These are phyloP conservation scores for Oenanthe oenanthe DNA, from an alignment of 2,113 vertebrate genomes.

Conservation along the genomic window DNA sequence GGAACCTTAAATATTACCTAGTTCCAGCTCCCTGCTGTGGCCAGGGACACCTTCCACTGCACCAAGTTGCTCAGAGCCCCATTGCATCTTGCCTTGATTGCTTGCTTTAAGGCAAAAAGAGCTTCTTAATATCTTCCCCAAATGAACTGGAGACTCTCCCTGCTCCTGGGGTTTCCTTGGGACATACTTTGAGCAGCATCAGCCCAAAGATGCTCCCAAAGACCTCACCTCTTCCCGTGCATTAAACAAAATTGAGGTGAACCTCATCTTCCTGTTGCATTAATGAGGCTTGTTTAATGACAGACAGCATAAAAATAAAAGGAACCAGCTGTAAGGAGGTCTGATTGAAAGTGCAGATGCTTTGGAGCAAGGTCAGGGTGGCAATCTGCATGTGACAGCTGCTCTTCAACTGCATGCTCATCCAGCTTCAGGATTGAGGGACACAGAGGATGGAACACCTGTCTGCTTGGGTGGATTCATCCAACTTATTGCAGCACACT, in stretches of 20 bases:
- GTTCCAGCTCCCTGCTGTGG: background rate
- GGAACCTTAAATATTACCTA: background rate
- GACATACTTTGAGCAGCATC: background rate
- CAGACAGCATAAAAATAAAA: background rate
- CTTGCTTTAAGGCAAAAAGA: background rate
- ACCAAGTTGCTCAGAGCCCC: background rate
- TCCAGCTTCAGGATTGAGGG: background rate
- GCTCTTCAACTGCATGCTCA: background rate
- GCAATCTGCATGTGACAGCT: background rate
- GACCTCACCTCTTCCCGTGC: accelerated
- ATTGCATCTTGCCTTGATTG: background rate
- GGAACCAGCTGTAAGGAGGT: background rate
- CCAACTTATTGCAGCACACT: accelerated
- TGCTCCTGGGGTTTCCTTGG: background rate
- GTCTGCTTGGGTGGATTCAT: background rate
- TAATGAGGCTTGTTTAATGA: background rate
- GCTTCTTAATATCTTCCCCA: background rate
- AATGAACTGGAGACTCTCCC: background rate
- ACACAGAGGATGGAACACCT: background rate
- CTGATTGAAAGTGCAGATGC: background rate
- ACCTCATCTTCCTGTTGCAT: background rate
- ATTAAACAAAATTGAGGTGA: background rate
- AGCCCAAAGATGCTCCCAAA: background rate
- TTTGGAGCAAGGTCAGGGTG: background rate
- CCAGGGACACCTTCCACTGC: background rate